Evolutionary conservation across 1,140 invertebrate species (phyloP), one percentile per base, ranked within the genome.

Genomic region (Chrysoperla carnea): DNA sequence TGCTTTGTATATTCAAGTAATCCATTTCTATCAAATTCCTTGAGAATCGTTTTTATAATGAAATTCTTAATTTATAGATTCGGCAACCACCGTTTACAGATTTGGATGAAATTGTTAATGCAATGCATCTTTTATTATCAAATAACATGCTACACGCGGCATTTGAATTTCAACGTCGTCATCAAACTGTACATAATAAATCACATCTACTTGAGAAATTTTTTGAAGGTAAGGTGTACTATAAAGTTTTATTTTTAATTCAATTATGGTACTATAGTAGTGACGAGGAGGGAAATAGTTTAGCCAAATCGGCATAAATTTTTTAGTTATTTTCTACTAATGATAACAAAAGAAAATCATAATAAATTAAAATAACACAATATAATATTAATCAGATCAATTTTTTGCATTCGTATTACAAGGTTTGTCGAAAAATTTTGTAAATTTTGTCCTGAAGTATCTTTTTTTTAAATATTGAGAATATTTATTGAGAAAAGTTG

Each of bases 61-160:
- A 4, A 27, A n/a, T 29, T n/a, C 8, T 12, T 40, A 36, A 33
- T 23, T 48, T 23, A 33, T 46, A 52, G 51, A 43, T 51, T 31
- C 27, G 51, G 36, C 56, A 54, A 51, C 57, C 55, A 6, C 39
- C 50, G 9, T 44, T 55, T 11, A 37, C 39, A 31, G 48, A 52
- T 35, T 44, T 55, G 12, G 40, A 52, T 13, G 53, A 59, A 44
- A 39, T 57, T 14, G 48, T 49, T 14, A 51, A 48, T n/a, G 44
- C 47, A 12, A 44, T 57, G 23, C 53, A 50, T 39, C 42, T 59
- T 6, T 50, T 51, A 11, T 45, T 59, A 12, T 40, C 49, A 5
- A 56, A 56, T 40, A 51, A 56, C 29, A 52, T 57, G 53, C 8
- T 59, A 9, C 50, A 59, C 14, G 55, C 57, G 40, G 57, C 57